Conservation (phyloP, 2,113 vertebrate genomes). For the Gulo gulo region DNA sequence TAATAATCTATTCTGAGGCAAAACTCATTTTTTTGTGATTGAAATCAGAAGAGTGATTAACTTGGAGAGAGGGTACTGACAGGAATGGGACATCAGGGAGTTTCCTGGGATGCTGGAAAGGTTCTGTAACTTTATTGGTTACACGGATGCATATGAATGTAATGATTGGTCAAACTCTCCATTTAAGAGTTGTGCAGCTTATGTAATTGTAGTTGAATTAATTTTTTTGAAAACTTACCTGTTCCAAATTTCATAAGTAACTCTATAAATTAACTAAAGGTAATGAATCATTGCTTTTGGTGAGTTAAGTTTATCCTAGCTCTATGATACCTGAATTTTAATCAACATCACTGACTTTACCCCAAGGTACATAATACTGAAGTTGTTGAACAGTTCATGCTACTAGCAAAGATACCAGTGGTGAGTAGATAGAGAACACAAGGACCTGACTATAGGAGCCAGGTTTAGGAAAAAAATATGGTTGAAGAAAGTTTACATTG, state of each 20-base stretch:
- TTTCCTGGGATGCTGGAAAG: neutral
- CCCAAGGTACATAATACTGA: neutral
- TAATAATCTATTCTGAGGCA: neutral
- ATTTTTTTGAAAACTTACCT: neutral
- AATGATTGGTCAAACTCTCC: neutral
- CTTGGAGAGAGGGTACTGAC: neutral
- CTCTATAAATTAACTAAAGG: neutral
- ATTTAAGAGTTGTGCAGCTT: neutral
- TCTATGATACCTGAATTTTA: neutral
- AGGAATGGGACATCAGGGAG: rapidly evolving
- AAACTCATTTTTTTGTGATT: neutral
- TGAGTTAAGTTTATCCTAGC: neutral
- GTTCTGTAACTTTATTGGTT: neutral
- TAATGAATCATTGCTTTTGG: neutral
- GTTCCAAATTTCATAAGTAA: neutral
- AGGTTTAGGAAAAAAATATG: neutral
- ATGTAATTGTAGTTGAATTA: neutral
- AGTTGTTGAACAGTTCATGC: neutral
- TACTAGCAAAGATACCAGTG: neutral
- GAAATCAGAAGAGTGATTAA: neutral
- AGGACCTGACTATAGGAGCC: neutral
- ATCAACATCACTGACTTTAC: neutral
- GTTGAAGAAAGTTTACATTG: neutral
- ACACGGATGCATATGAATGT: neutral
- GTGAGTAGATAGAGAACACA: neutral